Evolutionary conservation across 2,888 invertebrate species (phyloP), one percentile per base, ranked within the genome.

Genomic region (Thymelicus acteon): DNA sequence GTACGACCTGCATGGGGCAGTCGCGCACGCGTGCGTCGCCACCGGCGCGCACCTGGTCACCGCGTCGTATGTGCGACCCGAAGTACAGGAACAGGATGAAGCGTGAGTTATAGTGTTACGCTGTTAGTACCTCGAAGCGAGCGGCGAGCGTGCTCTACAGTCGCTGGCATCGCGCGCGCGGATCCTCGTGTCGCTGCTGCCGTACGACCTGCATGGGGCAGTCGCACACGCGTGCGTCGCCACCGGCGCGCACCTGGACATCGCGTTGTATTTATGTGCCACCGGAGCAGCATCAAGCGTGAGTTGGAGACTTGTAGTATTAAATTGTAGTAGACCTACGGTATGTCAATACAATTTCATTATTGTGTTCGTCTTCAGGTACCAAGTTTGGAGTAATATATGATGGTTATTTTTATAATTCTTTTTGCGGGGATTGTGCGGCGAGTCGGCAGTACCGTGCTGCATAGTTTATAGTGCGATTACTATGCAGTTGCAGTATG

Each of bases 201-300:
- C 19, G 96, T 98, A 69, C 97, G 97, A 12, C 97, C 98, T 1
- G 96, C 97, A 80, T 85, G 97, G 97, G 0, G 93, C 96, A 6
- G 96, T 97, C 3, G 99, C 99, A 0, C 95, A 96, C 79, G 95
- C 96, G 19, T 99, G 99, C 85, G 97, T 99, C 67, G 95, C 95
- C n/a, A 95, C 97, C 73, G 95, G 96, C 74, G 97, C 96, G 0
- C 98, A 99, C 86, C 96, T 99, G 96, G 98, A 99, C 19, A 99
- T 99, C 0, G 99, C 99, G 0, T 99, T 98, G 73, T 99, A 79
- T 95, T 95, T 99, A 99, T 82, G 96, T 98, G 70, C 97, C 97
- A 12, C 97, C 98, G 79, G 95, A 95, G 0, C 89, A 99, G 10
- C 96, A 99, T 80, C 93, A 97, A 54, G 95, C 94, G 97, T 97